Percentiles rank a stretch among this genome's conserved stretches.
phyloP scores from a whole-genome alignment of 2,113 vertebrate genomes.

The Labeo rohita region DNA sequence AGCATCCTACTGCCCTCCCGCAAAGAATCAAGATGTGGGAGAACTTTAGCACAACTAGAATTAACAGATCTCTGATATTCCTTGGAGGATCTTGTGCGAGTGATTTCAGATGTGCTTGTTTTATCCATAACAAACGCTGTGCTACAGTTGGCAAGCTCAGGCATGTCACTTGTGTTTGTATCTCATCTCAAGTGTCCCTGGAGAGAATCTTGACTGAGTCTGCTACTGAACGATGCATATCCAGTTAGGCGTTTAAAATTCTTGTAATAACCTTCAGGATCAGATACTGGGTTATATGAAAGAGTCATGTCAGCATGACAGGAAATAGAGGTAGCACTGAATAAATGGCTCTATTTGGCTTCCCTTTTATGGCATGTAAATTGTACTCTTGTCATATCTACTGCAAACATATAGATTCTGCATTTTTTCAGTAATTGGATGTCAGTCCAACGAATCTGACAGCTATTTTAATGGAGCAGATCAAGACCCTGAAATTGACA shows the following conservation, averaged over 20 bases:
- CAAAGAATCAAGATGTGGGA: not conserved
- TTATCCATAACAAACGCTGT: constrained; percentile 8
- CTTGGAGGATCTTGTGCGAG: not conserved
- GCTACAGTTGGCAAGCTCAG: constrained; percentile 16
- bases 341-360: not conserved
- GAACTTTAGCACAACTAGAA: not conserved
- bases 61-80: constrained; percentile 5
- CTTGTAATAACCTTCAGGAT: not conserved
- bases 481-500: not conserved
- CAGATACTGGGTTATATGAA: not conserved
- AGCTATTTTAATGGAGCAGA: constrained; percentile 17
- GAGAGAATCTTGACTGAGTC: constrained; percentile 26
- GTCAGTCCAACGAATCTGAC: not conserved
- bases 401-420: not conserved
- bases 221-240: not conserved
- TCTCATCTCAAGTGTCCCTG: constrained; percentile 30
- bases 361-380: not conserved
- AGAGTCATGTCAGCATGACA: not conserved
- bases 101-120: constrained; percentile 21
- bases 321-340: not conserved
- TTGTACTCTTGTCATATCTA: not conserved
- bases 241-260: not conserved
- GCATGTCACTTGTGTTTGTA: constrained; percentile 33
- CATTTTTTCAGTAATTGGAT: not conserved
- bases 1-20: not conserved